These are phyloP conservation scores for Ditylenchus dipsaci DNA, from an alignment of 1,140 invertebrate genomes.

Conservation along the genomic window DNA sequence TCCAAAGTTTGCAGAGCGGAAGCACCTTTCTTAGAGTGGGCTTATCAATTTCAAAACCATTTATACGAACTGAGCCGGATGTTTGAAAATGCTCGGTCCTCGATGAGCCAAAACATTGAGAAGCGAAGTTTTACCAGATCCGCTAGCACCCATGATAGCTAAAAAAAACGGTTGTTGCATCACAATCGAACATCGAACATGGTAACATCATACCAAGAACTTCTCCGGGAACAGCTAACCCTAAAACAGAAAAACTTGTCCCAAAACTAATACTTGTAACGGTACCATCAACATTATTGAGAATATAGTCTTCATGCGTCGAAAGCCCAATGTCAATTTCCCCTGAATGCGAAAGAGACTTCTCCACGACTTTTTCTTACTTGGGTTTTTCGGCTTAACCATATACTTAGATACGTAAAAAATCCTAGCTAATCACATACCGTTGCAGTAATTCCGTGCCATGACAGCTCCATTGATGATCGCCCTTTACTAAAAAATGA, in stretches of 20 bases:
- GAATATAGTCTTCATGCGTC: background rate
- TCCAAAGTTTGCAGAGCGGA: conserved; percentile 46
- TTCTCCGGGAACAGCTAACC: background rate
- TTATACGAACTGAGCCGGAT: conserved; percentile 54
- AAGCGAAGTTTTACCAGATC: conserved; percentile 58
- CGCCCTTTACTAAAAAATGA: background rate
- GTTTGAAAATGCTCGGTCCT: conserved; percentile 63
- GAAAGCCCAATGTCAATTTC: background rate
- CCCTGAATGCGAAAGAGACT: background rate
- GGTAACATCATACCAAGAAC: background rate
- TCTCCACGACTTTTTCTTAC: background rate
- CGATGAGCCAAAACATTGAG: conserved; percentile 50
- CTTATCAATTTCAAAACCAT: conserved; percentile 28
- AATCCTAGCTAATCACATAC: background rate
- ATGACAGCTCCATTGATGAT: background rate
- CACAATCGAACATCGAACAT: background rate
- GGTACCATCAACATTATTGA: background rate
- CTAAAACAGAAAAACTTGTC: background rate
- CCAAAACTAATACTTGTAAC: background rate
- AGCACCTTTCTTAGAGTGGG: conserved; percentile 46
- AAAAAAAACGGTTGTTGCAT: background rate
- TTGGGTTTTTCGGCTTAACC: background rate
- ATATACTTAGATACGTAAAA: background rate
- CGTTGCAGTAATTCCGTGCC: background rate
- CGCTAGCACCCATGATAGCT: conserved; percentile 41